phyloP scores from a whole-genome alignment of 2,888 invertebrate species.

The Scaptomyza reducta region DNA sequence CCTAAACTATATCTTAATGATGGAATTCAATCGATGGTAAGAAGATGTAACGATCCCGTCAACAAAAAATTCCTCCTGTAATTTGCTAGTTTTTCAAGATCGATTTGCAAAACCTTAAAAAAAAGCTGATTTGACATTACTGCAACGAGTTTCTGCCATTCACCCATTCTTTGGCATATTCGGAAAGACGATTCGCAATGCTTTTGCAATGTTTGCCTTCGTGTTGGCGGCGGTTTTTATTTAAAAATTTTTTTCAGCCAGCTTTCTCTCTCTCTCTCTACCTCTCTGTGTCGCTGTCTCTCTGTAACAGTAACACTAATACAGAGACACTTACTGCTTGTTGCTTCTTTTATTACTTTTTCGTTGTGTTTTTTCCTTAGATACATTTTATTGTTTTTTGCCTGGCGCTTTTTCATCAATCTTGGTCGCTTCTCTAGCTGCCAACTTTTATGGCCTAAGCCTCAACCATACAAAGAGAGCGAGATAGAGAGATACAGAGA shows the following conservation, averaged over 20 bases:
- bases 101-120: neutral
- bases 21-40: no score
- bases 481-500: neutral
- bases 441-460: constrained; percentile 49
- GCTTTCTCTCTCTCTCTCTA: constrained; percentile 3
- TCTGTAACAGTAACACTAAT: constrained; percentile 2
- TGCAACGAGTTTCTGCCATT: neutral
- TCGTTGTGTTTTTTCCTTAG: constrained; percentile 39
- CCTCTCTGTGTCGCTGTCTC: neutral
- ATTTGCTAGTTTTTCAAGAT: neutral
- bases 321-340: constrained; percentile 10
- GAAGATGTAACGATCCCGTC: no score
- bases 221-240: constrained; percentile 32
- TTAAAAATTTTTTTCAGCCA: constrained; percentile 1
- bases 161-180: constrained; percentile 5
- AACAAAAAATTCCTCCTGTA: no score
- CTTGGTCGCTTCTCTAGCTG: constrained; percentile 64
- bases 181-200: constrained; percentile 28
- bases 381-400: constrained; percentile 72
- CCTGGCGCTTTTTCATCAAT: constrained; percentile 72
- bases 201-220: constrained; percentile 44
- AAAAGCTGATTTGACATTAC: neutral
- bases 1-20: no score
- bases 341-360: constrained; percentile 5
- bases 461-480: constrained; percentile 1